Percentiles rank a stretch among this genome's conserved stretches.
Evolutionary conservation across 2,888 invertebrate genomes (phyloP).

Genomic region (Spatulosminthurus flaviceps): DNA sequence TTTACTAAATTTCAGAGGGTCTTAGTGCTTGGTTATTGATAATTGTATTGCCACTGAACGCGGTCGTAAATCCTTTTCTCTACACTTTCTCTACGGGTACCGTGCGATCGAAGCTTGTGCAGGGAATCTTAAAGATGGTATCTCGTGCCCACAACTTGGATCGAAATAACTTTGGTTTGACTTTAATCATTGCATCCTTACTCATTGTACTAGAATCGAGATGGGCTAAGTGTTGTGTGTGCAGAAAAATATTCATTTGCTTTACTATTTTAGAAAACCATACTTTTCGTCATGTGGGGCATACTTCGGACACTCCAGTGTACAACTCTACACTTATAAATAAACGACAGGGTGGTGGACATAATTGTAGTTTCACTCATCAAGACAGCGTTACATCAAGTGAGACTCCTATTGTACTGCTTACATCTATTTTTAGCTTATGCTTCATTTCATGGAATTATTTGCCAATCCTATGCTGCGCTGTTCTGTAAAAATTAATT

Average conservation of each 20-base stretch:
- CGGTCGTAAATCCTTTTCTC: conserved; percentile 74
- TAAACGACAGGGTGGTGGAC: conserved; percentile 16
- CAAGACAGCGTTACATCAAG: conserved; percentile 42
- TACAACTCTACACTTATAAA: conserved; percentile 22
- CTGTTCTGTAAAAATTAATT: too few species aligned
- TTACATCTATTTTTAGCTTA: background rate
- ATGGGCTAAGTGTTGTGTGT: too few species aligned
- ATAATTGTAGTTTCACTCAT: conserved; percentile 27
- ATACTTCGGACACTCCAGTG: conserved; percentile 30
- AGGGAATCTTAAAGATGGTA: conserved; percentile 15
- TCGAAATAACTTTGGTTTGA: conserved; percentile 33
- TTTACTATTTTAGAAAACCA: conserved; percentile 25
- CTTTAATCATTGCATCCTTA: background rate
- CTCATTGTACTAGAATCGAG: too few species aligned
- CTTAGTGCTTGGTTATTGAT: conserved; percentile 75
- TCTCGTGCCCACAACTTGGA: conserved; percentile 18
- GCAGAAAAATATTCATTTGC: too few species aligned
- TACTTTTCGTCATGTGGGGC: conserved; percentile 14
- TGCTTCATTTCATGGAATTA: too few species aligned
- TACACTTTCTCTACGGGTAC: conserved; percentile 74
- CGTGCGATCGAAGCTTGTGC: conserved; percentile 39
- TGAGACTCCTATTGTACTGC: background rate
- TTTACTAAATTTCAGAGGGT: conserved; percentile 68
- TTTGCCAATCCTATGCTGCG: too few species aligned
- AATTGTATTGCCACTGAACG: conserved; percentile 75